phyloP scores from a whole-genome alignment of 1,140 invertebrate genomes.

The Babylonia areolata region DNA sequence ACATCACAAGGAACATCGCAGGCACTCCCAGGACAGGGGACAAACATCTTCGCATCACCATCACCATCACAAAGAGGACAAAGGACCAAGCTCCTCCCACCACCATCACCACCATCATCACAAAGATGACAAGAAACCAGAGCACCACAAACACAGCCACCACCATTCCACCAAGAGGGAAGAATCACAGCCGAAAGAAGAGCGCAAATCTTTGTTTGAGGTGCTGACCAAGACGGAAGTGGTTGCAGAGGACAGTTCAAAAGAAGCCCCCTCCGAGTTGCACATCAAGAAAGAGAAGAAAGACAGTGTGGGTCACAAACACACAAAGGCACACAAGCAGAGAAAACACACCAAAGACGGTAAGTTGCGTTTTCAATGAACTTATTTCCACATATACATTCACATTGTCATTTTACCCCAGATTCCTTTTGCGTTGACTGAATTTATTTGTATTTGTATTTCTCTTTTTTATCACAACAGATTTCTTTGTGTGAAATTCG shows the following conservation, averaged over 20 bases:
- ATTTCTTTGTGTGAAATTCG: too few relatives aligned
- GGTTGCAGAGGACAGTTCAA: background rate
- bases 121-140: background rate
- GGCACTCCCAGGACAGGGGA: background rate
- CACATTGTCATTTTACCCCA: too few relatives aligned
- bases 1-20: background rate
- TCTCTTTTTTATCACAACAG: too few relatives aligned
- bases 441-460: too few relatives aligned
- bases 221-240: background rate
- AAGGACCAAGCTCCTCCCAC: background rate
- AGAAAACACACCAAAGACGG: constrained; percentile 6
- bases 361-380: too few relatives aligned
- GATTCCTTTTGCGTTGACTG: too few relatives aligned
- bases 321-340: background rate
- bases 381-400: too few relatives aligned
- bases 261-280: background rate
- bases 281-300: background rate
- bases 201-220: constrained; percentile 1
- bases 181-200: background rate
- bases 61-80: background rate
- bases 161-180: background rate
- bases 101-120: background rate
- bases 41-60: background rate
- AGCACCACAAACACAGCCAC: background rate
- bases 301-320: background rate